phyloP scores from a whole-genome alignment of 2,797 vertebrate genomes.

The Avahi laniger region DNA sequence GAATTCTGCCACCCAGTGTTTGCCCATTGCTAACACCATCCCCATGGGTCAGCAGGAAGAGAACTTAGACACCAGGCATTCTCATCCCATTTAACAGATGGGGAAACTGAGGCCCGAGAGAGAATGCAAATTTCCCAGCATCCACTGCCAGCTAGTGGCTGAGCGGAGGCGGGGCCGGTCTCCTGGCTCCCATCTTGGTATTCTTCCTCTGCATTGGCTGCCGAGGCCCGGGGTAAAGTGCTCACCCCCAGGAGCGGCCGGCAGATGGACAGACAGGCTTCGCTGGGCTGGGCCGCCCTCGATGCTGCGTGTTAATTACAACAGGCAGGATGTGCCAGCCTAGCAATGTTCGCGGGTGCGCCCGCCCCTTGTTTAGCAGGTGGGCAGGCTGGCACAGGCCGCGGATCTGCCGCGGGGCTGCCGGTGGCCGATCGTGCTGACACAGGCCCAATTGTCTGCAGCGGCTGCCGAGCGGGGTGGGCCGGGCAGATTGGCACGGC shows the following conservation, averaged over 20 bases:
- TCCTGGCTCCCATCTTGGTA: not conserved
- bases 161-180: not conserved
- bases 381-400: not conserved
- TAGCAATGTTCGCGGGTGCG: fast-evolving
- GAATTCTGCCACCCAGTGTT: not conserved
- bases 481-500: not conserved
- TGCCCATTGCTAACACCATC: not conserved
- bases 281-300: not conserved
- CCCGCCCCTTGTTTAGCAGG: not conserved
- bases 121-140: not conserved
- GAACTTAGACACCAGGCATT: not conserved
- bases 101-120: not conserved
- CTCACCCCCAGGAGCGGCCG: not conserved
- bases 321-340: not conserved
- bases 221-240: not conserved
- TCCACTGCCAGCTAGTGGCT: not conserved
- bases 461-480: fast-evolving
- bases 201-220: not conserved
- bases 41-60: fast-evolving
- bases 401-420: not conserved
- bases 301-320: not conserved
- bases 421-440: not conserved
- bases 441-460: not conserved
- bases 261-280: conserved; percentile 44
- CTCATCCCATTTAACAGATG: not conserved